A percentile compares a stretch with the other conserved stretches of the same genome.
phyloP scores from a whole-genome alignment of 2,113 vertebrate species.

The Chloropsis hardwickii region DNA sequence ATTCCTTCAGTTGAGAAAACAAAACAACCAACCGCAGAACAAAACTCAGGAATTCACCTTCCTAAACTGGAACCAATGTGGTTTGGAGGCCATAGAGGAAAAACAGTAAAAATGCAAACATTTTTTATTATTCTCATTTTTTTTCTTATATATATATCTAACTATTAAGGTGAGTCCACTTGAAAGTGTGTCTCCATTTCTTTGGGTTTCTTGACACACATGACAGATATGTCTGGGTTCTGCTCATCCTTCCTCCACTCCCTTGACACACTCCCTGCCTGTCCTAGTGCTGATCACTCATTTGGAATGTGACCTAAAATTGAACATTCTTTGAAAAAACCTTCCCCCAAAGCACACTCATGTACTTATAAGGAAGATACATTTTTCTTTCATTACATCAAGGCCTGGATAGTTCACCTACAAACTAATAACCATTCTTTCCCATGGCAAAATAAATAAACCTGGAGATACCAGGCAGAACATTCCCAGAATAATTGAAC shows the following conservation, averaged over 20 bases:
- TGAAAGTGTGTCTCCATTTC: neutral
- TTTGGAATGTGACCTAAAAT: neutral
- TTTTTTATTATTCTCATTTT: neutral
- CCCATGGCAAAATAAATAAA: conserved; percentile 49
- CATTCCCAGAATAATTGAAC: conserved; percentile 58
- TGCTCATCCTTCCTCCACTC: neutral
- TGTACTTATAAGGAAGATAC: neutral
- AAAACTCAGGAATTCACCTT: neutral
- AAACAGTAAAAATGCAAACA: neutral
- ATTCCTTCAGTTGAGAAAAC: neutral
- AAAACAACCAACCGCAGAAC: neutral
- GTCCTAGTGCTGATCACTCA: neutral
- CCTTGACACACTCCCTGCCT: neutral
- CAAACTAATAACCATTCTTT: conserved; percentile 40
- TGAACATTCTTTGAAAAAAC: neutral
- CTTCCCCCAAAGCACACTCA: neutral
- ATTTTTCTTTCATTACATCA: conserved; percentile 33
- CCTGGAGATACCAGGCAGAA: conserved; percentile 27
- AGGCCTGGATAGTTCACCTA: conserved; percentile 3
- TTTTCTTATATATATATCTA: neutral
- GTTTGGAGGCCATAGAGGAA: rapidly evolving
- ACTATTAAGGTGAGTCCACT: neutral
- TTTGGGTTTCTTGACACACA: neutral
- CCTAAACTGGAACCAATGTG: rapidly evolving
- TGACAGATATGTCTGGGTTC: neutral